Conservation (phyloP, 2,888 invertebrate species). For the Julus scanicus region DNA sequence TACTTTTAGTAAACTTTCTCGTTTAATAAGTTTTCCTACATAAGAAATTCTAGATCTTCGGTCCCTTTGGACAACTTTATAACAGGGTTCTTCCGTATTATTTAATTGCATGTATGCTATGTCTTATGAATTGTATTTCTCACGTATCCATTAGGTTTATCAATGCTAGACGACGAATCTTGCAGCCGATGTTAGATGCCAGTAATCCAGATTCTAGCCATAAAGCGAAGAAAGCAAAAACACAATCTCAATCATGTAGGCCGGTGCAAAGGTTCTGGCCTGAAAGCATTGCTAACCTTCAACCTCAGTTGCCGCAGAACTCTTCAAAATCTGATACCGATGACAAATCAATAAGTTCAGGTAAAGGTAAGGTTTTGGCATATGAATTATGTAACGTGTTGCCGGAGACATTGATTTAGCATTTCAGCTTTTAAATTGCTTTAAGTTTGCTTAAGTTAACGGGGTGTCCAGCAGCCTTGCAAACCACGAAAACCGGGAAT, state of each 20-base stretch:
- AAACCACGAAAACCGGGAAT: too few relatives aligned
- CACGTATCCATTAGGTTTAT: constrained; percentile 74
- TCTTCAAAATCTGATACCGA: constrained; percentile 50
- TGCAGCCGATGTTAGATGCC: constrained; percentile 90
- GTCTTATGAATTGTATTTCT: too few relatives aligned
- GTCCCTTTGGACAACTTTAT: too few relatives aligned
- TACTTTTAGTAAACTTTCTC: too few relatives aligned
- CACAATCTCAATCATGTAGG: constrained; percentile 67
- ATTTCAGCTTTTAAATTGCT: too few relatives aligned
- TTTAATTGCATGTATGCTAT: too few relatives aligned
- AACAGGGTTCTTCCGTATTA: too few relatives aligned
- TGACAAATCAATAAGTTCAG: constrained; percentile 48
- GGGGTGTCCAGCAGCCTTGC: too few relatives aligned
- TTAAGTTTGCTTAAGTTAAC: too few relatives aligned
- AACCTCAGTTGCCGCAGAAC: constrained; percentile 57
- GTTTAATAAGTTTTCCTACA: too few relatives aligned
- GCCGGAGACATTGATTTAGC: not conserved
- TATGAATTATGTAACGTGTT: not conserved
- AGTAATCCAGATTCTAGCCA: constrained; percentile 68
- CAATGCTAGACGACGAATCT: constrained; percentile 88
- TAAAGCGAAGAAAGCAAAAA: constrained; percentile 68
- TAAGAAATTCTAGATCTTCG: too few relatives aligned
- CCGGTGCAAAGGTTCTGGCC: constrained; percentile 80
- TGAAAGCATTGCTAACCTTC: constrained; percentile 72
- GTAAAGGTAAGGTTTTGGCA: constrained; percentile 30